Base-by-base conservation (phyloP, 2,888 invertebrate genomes). In the Listrodromus nycthemerus region DNA sequence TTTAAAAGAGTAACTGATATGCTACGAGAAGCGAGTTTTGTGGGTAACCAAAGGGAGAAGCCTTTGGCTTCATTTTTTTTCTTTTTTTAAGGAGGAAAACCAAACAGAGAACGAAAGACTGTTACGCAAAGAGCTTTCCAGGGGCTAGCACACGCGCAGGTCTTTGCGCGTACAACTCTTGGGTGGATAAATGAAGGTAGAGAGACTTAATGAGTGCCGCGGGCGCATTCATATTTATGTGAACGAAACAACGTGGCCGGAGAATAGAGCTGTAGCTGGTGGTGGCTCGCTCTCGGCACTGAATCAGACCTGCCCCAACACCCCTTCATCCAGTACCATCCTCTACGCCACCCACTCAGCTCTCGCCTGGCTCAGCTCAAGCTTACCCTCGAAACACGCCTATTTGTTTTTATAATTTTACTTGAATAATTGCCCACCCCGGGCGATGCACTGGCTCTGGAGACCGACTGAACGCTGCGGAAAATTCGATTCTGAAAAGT, bases 401-500 rank as follows among this genome's bases (percentile, higher is more conserved):
- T 90, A 90, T 91, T 91, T 90, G 90, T 91, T 91, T 91, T 91
- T 89, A 91, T 91, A 90, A 90, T 91, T 90, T 89, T 86, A 87
- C 89, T 89, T 88, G 91, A 90, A 90, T 91, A 90, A 91, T 91
- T 90, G 88, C 90, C 87, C 84, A 82, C 86, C 33, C 71, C 78
- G 66, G 69, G 67, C 55, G 58, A 55, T 45, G 66, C 69, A 45
- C 75, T 45, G 55, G 52, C 66, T 52, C 50, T 69, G 73, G 48
- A 58, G 81, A 77, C 16, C 55, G 33, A 33, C 30, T 21, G 82
- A 65, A 76, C 30, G 21, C 52, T 30, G 65, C 21, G 76, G 50
- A 48, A 80, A 80, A 77, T 16, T 50, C 45, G 41, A 65, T 55
- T 70, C 55, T 66, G 55, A 77, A 77, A 69, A 77, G 24, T 70